Percentiles rank a stretch among this genome's conserved stretches.
These are phyloP conservation scores for Coelinius sp. DNA, from an alignment of 2,888 invertebrate species.

Conservation along the genomic window DNA sequence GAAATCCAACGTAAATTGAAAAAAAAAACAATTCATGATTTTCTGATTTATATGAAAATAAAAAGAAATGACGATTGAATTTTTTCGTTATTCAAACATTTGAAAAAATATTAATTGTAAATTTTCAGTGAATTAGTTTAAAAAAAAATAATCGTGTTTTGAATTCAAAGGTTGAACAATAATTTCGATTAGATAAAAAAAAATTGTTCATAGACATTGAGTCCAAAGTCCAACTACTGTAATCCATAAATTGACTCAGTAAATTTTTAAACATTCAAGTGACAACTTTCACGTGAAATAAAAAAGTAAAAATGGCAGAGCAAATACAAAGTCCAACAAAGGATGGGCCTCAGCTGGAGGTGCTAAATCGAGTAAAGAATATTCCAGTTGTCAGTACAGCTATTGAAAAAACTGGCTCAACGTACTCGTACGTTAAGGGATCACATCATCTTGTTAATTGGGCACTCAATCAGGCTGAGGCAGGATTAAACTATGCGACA, in stretches of 20 bases:
- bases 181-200: not conserved
- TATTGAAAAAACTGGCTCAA: constrained; percentile 66
- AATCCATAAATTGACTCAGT: not conserved
- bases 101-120: not conserved
- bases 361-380: constrained; percentile 64
- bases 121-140: not conserved
- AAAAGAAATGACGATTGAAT: not conserved
- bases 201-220: not conserved
- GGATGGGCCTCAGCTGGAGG: constrained; percentile 61
- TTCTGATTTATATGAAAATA: not conserved
- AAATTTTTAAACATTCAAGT: not conserved
- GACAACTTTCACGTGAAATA: not conserved
- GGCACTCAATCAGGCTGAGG: constrained; percentile 74
- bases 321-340: constrained; percentile 35
- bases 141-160: not conserved
- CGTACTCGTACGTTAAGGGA: constrained; percentile 69
- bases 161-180: not conserved
- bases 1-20: too few species aligned
- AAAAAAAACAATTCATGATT: not conserved
- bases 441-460: constrained; percentile 73
- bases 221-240: not conserved
- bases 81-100: not conserved
- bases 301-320: constrained; percentile 45
- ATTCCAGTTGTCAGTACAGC: constrained; percentile 66
- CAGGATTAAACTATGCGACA: constrained; percentile 72